Percentiles rank a stretch among this genome's conserved stretches.
Conservation (phyloP, 2,888 invertebrate species). For the Crossocerus cetratus region DNA sequence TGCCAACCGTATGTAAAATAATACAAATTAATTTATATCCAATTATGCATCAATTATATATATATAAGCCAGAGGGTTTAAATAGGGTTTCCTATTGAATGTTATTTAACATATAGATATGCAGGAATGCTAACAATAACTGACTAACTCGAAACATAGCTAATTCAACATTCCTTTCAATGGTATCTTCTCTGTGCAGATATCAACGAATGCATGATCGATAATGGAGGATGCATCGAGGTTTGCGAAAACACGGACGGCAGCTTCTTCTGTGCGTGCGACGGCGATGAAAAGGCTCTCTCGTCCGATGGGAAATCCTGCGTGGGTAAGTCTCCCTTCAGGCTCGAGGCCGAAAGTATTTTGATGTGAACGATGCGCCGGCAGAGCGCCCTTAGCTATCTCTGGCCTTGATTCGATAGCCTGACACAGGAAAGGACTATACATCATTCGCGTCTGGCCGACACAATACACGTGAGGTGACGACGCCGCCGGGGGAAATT, state of each 20-base stretch:
- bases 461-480: slow-evolving; percentile 35
- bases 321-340: slow-evolving; percentile 63
- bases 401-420: slow-evolving; percentile 12
- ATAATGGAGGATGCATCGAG: slow-evolving; percentile 79
- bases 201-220: slow-evolving; percentile 75
- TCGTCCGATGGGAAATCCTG: slow-evolving; percentile 71
- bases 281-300: slow-evolving; percentile 72
- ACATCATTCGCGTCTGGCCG: slow-evolving; percentile 34
- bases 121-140: no score
- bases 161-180: no score
- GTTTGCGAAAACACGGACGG: slow-evolving; percentile 80
- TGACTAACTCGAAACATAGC: no score
- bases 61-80: no score
- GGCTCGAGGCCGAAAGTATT: slow-evolving; percentile 11
- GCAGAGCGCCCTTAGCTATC: neutral
- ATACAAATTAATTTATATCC: no score
- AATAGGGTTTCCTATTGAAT: no score
- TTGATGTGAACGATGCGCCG: neutral
- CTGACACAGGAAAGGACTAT: slow-evolving; percentile 14
- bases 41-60: no score
- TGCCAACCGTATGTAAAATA: no score
- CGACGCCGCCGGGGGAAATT: slow-evolving; percentile 28
- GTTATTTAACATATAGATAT: no score
- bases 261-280: slow-evolving; percentile 79
- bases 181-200: slow-evolving; percentile 52